Evolutionary conservation across 2,113 vertebrate species (phyloP), one percentile per base, ranked within the genome.

Genomic region (Vulpes vulpes): DNA sequence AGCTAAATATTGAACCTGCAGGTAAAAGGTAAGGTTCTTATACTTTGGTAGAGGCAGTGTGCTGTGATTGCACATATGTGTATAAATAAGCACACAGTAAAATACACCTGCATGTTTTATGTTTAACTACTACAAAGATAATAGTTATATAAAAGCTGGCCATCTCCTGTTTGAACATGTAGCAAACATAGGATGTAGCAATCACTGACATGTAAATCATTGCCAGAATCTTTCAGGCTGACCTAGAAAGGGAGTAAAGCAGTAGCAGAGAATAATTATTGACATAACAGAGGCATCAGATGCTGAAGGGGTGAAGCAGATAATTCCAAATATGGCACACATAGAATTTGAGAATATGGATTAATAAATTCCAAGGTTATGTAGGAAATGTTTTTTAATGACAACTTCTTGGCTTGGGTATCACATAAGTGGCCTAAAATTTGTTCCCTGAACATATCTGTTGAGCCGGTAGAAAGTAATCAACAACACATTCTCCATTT

Each of bases 291-390:
- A 76, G 27, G 9, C 23, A 51, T 23, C 4, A 62, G 49, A 64
- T 71, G 57, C 35, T 64, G 27, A 94, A 64, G 60, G 25, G 32
- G 32, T 12, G 5, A 93, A 4, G 4, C 14, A 53, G 5, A 27
- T 27, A 30, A 3, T 92, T 89, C 1, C 23, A 57, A 57, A 55
- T 22, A 62, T 6, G 27, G 12, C 69, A 53, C 60, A 62, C 1
- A 32, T 1, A 0, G 0, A 20, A 57, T 78, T 20, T 59, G 38
- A 2, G 32, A 84, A 69, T 55, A 53, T 4, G 0, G 25, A n/a
- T 57, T 43, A 79, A 20, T 15, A 43, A 38, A 49, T 78, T 59
- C 90, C 87, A 74, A 43, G 16, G 5, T 89, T 49, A 74, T 12
- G 3, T 22, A 84, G 55, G 11, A 82, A 86, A 60, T n/a, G 4